These are phyloP conservation scores for Geotrypetes seraphini DNA, from an alignment of 2,797 vertebrate species.

Conservation along the genomic window DNA sequence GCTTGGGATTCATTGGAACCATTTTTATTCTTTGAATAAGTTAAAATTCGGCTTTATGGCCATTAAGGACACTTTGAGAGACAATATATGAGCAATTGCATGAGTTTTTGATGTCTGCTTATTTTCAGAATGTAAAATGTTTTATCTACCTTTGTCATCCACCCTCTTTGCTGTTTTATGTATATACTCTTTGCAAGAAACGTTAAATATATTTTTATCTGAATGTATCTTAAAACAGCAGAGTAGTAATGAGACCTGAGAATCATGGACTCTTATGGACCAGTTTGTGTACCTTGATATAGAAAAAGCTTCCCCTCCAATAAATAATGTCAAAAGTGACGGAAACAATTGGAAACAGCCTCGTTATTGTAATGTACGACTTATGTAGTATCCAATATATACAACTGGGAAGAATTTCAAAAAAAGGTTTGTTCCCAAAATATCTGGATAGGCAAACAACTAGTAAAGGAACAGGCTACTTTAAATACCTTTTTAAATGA, in stretches of 20 bases:
- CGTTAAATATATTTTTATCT: conserved; percentile 54
- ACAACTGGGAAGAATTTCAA: no score
- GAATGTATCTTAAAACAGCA: conserved; percentile 69
- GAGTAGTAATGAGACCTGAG: conserved; percentile 21
- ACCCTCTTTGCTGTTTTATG: conserved; percentile 29
- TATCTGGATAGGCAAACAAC: no score
- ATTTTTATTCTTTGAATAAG: conserved; percentile 15
- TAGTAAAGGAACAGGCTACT: no score
- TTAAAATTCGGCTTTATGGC: conserved; percentile 10
- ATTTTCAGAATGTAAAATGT: conserved; percentile 36
- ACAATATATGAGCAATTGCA: conserved; percentile 35
- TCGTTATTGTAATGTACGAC: conserved; percentile 26
- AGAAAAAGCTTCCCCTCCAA: conserved; percentile 48
- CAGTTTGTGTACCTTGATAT: conserved; percentile 34
- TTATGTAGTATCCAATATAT: no score
- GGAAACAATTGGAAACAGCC: conserved; percentile 1
- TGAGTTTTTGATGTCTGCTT: conserved; percentile 47
- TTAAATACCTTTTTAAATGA: no score
- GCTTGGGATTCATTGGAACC: no score
- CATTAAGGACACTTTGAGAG: conserved; percentile 21
- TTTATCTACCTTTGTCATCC: conserved; percentile 26
- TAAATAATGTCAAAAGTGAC: conserved; percentile 16
- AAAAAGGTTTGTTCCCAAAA: no score
- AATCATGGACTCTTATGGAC: conserved; percentile 20
- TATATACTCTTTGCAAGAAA: conserved; percentile 48